phyloP scores from a whole-genome alignment of 2,888 invertebrate species.

The Phasia obesa region DNA sequence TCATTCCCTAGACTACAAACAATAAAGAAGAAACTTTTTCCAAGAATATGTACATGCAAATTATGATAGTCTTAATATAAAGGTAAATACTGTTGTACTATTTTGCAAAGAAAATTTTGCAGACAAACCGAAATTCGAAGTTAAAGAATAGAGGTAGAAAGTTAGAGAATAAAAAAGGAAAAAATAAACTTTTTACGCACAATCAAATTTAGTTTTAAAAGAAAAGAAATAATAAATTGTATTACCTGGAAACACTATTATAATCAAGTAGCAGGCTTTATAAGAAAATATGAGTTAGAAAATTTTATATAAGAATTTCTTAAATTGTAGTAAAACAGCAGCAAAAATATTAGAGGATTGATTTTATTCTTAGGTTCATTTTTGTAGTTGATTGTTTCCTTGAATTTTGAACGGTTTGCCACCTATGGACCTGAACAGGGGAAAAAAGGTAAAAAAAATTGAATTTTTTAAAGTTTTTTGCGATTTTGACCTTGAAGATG shows the following conservation, averaged over 20 bases:
- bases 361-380: too few species aligned
- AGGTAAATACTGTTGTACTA: slow-evolving; percentile 9
- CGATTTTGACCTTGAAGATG: too few species aligned
- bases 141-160: too few species aligned
- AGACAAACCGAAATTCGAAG: neutral
- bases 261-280: slow-evolving; percentile 33
- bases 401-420: too few species aligned
- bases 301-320: slow-evolving; percentile 14
- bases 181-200: slow-evolving; percentile 41
- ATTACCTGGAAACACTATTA: slow-evolving; percentile 56
- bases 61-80: slow-evolving; percentile 23
- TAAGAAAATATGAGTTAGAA: slow-evolving; percentile 30
- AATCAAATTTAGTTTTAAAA: slow-evolving; percentile 43
- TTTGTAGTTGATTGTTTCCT: too few species aligned
- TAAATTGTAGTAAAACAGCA: slow-evolving; percentile 21
- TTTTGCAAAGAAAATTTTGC: neutral
- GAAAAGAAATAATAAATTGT: slow-evolving; percentile 46
- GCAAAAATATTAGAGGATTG: too few species aligned
- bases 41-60: slow-evolving; percentile 10
- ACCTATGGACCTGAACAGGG: too few species aligned
- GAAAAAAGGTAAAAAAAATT: too few species aligned
- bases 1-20: too few species aligned
- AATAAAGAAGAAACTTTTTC: neutral
- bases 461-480: too few species aligned
- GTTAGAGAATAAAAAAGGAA: neutral